Evolutionary conservation across 2,113 vertebrate species (phyloP).

Genomic region (Ascaphus truei): DNA sequence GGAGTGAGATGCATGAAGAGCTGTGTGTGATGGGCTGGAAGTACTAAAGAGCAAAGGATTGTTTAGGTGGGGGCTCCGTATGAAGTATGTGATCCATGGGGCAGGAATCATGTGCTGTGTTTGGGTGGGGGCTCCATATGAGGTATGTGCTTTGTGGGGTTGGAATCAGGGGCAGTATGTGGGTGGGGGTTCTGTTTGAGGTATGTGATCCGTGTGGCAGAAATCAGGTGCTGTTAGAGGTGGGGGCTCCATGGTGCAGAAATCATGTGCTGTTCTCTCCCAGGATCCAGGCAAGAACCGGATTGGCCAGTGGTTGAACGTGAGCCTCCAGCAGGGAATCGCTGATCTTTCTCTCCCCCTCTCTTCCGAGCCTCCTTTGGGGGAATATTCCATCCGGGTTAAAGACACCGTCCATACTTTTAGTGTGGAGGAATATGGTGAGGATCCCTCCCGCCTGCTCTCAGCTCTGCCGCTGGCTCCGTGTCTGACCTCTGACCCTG

Average conservation of each 20-base stretch:
- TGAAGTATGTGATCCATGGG: neutral
- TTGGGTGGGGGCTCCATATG: neutral
- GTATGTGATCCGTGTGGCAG: too few species aligned
- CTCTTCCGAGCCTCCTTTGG: constrained; percentile 36
- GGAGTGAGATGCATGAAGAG: neutral
- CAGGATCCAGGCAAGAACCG: constrained; percentile 48
- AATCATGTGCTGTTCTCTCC: neutral
- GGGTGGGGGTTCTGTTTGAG: neutral
- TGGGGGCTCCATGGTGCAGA: too few species aligned
- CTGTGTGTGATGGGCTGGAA: neutral
- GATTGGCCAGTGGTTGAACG: constrained; percentile 47
- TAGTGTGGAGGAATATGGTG: constrained; percentile 51
- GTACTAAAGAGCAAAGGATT: neutral
- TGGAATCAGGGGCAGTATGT: neutral
- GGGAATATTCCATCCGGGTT: constrained; percentile 41
- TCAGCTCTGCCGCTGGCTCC: too few species aligned
- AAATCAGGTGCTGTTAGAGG: neutral
- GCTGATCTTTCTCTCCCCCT: constrained; percentile 47
- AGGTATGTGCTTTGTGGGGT: neutral
- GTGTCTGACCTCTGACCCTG: neutral
- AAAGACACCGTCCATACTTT: constrained; percentile 33
- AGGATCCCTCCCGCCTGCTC: neutral
- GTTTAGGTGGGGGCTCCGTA: neutral
- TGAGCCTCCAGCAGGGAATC: constrained; percentile 39
- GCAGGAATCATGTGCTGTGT: neutral